A percentile compares a stretch with the other conserved stretches of the same genome.
Conservation (phyloP, 2,113 vertebrate species). For the Typhlomys cinereus region DNA sequence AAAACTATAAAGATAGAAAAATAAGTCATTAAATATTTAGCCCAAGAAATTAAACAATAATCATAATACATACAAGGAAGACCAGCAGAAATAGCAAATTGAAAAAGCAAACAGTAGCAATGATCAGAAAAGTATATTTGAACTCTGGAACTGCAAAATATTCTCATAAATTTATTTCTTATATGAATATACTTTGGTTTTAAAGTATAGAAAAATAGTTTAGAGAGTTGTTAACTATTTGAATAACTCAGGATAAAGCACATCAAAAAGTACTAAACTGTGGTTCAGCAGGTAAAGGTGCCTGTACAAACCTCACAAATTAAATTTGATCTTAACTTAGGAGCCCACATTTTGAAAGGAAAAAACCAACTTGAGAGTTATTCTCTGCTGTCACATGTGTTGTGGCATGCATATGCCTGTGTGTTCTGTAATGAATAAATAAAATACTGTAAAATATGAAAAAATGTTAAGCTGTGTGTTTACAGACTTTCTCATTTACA, state of each 20-base stretch:
- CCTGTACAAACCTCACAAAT: no score
- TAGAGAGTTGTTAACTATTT: conserved; percentile 30
- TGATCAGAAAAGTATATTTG: conserved; percentile 21
- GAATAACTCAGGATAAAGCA: conserved; percentile 7
- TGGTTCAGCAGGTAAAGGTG: no score
- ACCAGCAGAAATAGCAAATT: conserved; percentile 30
- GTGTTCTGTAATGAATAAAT: no score
- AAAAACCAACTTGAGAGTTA: no score
- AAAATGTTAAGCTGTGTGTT: neutral
- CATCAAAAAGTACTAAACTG: neutral
- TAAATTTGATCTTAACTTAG: no score
- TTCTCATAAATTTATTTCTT: neutral
- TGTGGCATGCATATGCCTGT: neutral
- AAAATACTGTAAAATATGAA: no score
- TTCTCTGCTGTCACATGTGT: no score
- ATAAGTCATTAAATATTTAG: neutral
- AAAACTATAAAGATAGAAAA: conserved; percentile 27
- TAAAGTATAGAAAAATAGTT: neutral
- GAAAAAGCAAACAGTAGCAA: neutral
- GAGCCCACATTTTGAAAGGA: no score
- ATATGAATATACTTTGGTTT: conserved; percentile 2
- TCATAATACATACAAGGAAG: conserved; percentile 21
- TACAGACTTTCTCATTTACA: neutral
- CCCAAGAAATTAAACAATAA: conserved; percentile 24
- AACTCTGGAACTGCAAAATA: conserved; percentile 28